Base-by-base conservation (phyloP, 2,888 invertebrate genomes). In the Drosophila suboccidentalis region DNA sequence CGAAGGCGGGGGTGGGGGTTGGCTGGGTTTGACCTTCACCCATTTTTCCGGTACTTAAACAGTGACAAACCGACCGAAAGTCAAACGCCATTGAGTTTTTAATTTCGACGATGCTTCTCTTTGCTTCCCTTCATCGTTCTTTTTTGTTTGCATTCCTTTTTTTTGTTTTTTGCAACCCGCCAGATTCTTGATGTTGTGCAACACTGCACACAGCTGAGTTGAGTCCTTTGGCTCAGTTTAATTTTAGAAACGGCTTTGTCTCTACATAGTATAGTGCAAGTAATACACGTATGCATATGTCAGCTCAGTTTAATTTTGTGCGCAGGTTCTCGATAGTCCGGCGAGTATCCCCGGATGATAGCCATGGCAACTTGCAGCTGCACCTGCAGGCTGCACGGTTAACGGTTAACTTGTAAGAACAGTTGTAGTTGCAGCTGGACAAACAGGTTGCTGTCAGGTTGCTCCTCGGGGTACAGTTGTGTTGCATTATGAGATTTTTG, bases 1-100 rank as follows among this genome's bases (percentile, higher is more conserved):
- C 2, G 5, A 2, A 6, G 22, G 22, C 3, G 22, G 5, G 13
- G 13, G 8, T 3, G 26, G 3, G 22, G 26, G 22, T 6, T 26
- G 26, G 26, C n/a, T 26, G 19, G 59, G 57, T 19, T 41, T 90
- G 91, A 90, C 90, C 90, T 90, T 90, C 90, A 90, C 90, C 90
- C 86, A 90, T 90, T 90, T 90, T 90, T 78, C 60, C 69, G 78
- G 57, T 54, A 66, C 73, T 86, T 78, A 72, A 68, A 51, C 78
- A 75, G 41, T 71, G 74, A 49, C 80, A 82, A 71, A 49, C 80
- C 53, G 66, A 77, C 68, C 69, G 65, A 71, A 71, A 73, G 82
- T 85, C 85, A 72, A 87, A 84, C 15, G 47, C 38, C 44, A 53
- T 63, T 60, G 49, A 64, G 55, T 61, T 64, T 65, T 46, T 32